phyloP scores from a whole-genome alignment of 2,797 vertebrate genomes.

The Tympanoctomys barrerae region DNA sequence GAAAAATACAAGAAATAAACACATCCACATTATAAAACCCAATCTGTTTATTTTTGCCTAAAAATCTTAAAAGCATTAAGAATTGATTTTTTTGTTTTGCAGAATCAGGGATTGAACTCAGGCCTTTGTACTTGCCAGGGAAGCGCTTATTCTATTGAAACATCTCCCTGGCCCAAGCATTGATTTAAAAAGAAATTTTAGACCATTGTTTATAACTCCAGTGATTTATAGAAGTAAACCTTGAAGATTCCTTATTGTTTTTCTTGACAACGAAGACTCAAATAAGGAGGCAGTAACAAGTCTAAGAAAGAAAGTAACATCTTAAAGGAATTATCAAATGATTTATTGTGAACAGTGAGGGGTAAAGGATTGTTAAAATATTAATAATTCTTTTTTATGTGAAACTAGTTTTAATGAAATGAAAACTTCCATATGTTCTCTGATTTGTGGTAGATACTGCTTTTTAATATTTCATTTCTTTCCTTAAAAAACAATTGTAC shows the following conservation, averaged over 20 bases:
- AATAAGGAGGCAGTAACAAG: slow-evolving; percentile 2
- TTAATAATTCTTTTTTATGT: not conserved
- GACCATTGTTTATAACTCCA: not conserved
- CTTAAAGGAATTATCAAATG: not conserved
- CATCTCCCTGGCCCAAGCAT: too few relatives aligned
- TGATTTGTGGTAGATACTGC: not conserved
- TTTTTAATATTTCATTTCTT: slow-evolving; percentile 11
- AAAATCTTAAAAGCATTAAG: not conserved
- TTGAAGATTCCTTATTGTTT: not conserved
- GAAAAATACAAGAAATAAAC: not conserved
- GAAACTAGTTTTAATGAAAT: not conserved
- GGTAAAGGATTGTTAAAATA: not conserved
- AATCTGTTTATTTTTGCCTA: not conserved
- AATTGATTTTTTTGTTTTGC: not conserved
- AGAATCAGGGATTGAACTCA: too few relatives aligned
- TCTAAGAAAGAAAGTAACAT: not conserved
- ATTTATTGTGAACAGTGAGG: not conserved
- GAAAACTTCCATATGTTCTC: not conserved
- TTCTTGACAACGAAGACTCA: not conserved
- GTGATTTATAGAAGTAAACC: not conserved
- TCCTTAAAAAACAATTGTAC: not conserved
- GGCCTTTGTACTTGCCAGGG: too few relatives aligned
- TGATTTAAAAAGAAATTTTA: not conserved
- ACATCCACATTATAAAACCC: not conserved
- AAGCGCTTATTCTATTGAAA: too few relatives aligned